These are phyloP conservation scores for Stictonetta naevosa DNA, from an alignment of 2,113 vertebrate genomes.

Conservation along the genomic window DNA sequence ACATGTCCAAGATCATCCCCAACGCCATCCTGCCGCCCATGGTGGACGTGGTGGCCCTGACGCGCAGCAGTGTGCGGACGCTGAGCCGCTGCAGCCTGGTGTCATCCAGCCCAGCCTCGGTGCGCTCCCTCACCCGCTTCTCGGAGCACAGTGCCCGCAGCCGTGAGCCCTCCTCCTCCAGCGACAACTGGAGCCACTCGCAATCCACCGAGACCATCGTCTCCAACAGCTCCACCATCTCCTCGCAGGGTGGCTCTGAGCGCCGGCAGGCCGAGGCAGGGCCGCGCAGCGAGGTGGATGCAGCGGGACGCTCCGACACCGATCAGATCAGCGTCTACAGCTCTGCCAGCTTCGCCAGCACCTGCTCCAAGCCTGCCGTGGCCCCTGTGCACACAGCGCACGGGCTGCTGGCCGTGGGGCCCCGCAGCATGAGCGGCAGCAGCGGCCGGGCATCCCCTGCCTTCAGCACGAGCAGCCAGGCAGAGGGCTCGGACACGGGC, in stretches of 20 bases:
- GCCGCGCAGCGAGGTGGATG: background rate
- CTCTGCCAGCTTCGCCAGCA: slow-evolving; percentile 47
- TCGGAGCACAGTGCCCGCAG: slow-evolving; percentile 63
- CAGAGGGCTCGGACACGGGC: slow-evolving; percentile 67
- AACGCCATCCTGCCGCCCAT: slow-evolving; percentile 92
- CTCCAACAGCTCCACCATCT: slow-evolving; percentile 88
- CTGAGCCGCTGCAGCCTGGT: slow-evolving; percentile 89
- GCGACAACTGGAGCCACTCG: slow-evolving; percentile 89
- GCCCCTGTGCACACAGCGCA: background rate
- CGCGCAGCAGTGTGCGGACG: slow-evolving; percentile 78
- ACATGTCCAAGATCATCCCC: slow-evolving; percentile 96
- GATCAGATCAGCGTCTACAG: slow-evolving; percentile 72
- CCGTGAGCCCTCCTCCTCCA: slow-evolving; percentile 77
- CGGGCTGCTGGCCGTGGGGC: slow-evolving; percentile 21
- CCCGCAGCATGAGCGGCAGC: background rate
- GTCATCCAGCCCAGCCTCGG: slow-evolving; percentile 85
- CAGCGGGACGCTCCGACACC: background rate
- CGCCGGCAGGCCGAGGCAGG: slow-evolving; percentile 66
- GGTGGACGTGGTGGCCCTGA: slow-evolving; percentile 92
- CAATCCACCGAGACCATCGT: slow-evolving; percentile 91
- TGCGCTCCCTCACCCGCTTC: slow-evolving; percentile 80
- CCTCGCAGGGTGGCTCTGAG: slow-evolving; percentile 81
- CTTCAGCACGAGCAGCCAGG: slow-evolving; percentile 65
- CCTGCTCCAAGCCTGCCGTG: slow-evolving; percentile 24
- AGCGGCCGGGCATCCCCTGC: slow-evolving; percentile 31